Evolutionary conservation across 2,797 vertebrate species (phyloP).

Genomic region (Balearica regulorum): DNA sequence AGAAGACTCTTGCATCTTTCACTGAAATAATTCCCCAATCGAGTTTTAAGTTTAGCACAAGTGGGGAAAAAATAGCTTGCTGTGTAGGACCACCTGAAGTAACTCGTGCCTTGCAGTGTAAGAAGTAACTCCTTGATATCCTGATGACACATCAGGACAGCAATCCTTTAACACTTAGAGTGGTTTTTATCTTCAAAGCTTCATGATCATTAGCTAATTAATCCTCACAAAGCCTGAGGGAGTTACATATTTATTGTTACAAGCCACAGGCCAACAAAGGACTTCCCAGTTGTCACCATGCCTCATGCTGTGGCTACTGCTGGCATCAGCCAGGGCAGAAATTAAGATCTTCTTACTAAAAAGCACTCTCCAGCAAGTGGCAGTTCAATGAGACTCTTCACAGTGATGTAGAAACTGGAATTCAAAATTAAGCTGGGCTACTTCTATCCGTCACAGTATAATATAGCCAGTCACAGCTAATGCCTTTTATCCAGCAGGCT

Average conservation of each 20-base stretch:
- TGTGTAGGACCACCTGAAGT: background rate
- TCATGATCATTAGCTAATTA: background rate
- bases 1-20: background rate
- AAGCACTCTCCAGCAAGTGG: background rate
- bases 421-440: background rate
- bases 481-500: background rate
- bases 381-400: background rate
- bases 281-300: background rate
- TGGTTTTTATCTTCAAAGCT: conserved; percentile 7
- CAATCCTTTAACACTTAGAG: background rate
- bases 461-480: background rate
- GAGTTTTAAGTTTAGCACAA: background rate
- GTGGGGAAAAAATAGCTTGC: background rate
- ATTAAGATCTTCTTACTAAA: background rate
- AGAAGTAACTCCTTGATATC: background rate
- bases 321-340: background rate
- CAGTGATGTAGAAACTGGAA: background rate
- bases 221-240: background rate
- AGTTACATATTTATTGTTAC: background rate
- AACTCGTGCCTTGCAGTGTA: background rate
- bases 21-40: background rate
- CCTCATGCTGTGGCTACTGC: background rate
- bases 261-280: background rate
- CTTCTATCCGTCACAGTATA: background rate
- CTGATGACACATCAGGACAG: background rate